phyloP scores from a whole-genome alignment of 35 echinoderm and acorn worm species.

The Eucidaris tribuloides region DNA sequence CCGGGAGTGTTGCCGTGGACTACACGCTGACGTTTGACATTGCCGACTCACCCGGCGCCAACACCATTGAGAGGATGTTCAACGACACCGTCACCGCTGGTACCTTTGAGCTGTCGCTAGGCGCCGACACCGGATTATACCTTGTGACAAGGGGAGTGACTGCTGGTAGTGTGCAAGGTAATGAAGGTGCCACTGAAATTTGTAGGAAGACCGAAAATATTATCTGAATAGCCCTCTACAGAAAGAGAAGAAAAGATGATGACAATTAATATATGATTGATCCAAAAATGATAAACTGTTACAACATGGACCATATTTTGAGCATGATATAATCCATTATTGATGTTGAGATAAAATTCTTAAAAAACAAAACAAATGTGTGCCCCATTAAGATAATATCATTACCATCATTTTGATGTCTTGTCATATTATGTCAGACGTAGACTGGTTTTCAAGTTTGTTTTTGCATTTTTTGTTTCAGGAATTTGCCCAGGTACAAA shows the following conservation, averaged over 20 bases:
- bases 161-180: slow-evolving; percentile 14
- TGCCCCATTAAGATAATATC: neutral
- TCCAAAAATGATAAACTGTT: neutral
- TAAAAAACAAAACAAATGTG: neutral
- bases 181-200: neutral
- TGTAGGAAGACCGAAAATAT: too few relatives aligned
- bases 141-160: neutral
- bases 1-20: slow-evolving; percentile 5
- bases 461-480: neutral
- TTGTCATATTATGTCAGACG: neutral
- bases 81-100: neutral
- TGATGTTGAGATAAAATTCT: neutral
- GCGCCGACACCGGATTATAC: slow-evolving; percentile 5
- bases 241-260: too few relatives aligned
- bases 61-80: neutral
- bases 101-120: neutral
- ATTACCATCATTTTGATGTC: neutral
- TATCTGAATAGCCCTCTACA: too few relatives aligned
- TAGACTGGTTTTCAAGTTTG: neutral
- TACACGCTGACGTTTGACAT: slow-evolving; percentile 16
- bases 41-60: neutral
- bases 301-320: neutral
- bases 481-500: neutral
- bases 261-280: neutral
- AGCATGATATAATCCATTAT: neutral